Evolutionary conservation across 2,113 vertebrate genomes (phyloP).

Genomic region (Sander lucioperca): DNA sequence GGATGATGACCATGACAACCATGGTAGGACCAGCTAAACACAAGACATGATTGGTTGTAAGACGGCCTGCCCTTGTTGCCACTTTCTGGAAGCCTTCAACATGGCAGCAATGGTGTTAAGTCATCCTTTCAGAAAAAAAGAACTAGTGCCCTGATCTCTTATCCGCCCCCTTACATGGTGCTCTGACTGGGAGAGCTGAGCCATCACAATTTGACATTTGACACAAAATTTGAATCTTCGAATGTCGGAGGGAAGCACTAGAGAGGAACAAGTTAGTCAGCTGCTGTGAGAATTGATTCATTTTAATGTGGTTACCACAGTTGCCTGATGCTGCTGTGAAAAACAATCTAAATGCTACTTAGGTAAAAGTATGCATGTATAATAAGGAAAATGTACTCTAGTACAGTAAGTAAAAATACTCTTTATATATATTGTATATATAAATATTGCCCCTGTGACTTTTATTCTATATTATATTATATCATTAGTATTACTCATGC

Average conservation of each 20-base stretch:
- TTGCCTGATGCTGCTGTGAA: no score
- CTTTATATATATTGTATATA: neutral
- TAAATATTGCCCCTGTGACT: neutral
- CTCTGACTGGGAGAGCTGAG: neutral
- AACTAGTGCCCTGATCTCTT: neutral
- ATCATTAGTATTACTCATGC: neutral
- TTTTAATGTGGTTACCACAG: neutral
- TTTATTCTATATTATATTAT: neutral
- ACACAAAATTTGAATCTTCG: neutral
- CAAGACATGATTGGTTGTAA: neutral
- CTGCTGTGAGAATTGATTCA: neutral
- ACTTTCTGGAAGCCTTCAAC: neutral
- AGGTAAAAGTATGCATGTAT: neutral
- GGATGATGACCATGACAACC: slow-evolving; percentile 9
- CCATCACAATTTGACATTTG: neutral
- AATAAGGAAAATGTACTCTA: neutral
- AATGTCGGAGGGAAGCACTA: neutral
- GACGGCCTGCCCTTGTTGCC: neutral
- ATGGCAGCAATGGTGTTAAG: neutral
- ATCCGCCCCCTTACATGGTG: neutral
- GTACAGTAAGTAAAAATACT: neutral
- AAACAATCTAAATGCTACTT: no score
- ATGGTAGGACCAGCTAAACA: neutral
- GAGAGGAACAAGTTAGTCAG: neutral
- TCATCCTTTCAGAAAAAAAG: neutral